Conservation (phyloP, 2,797 vertebrate genomes). For the Coracias cyanogaster region DNA sequence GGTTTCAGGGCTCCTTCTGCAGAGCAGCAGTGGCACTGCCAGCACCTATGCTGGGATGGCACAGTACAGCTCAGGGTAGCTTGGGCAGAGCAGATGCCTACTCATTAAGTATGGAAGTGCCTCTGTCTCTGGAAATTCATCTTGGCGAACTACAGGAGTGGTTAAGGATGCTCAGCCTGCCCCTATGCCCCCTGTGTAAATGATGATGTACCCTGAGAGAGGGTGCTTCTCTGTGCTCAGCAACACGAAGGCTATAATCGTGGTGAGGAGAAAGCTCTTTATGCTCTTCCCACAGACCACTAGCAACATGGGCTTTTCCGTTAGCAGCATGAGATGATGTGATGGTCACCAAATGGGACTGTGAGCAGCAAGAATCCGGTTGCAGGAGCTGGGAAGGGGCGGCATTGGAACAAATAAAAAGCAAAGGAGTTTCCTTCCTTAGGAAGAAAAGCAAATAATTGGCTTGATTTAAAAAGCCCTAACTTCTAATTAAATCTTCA, state of each 20-base stretch:
- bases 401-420: conserved; percentile 50
- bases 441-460: conserved; percentile 42
- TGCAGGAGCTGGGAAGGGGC: neutral
- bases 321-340: neutral
- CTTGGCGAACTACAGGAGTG: neutral
- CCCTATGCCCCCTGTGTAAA: rapidly evolving
- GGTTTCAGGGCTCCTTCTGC: neutral
- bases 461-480: conserved; percentile 46
- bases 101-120: neutral
- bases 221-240: neutral
- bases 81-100: neutral
- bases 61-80: neutral
- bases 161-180: neutral
- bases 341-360: neutral
- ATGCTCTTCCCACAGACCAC: neutral
- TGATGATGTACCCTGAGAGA: neutral
- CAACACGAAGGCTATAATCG: neutral
- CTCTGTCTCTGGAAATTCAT: neutral
- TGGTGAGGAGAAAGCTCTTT: neutral
- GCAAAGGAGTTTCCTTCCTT: conserved; percentile 57
- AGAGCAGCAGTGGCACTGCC: neutral
- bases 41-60: rapidly evolving
- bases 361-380: neutral
- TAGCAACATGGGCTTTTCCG: neutral
- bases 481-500: conserved; percentile 62